Evolutionary conservation across 2,113 vertebrate genomes (phyloP).

Genomic region (Salminus brasiliensis): DNA sequence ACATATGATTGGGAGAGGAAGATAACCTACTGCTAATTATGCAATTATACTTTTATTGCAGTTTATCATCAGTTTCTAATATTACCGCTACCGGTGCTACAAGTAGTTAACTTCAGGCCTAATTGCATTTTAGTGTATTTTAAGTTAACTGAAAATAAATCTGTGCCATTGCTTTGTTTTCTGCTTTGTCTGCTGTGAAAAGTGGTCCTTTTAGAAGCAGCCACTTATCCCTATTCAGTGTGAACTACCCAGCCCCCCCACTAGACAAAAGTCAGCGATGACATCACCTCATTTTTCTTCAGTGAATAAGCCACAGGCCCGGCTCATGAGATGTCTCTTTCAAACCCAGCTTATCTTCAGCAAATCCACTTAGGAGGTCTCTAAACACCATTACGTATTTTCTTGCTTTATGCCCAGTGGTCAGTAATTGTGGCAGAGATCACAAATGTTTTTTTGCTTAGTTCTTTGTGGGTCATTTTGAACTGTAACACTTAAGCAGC

Average conservation of each 20-base stretch:
- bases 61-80: neutral
- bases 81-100: neutral
- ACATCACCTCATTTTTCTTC: constrained; percentile 69
- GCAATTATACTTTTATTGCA: too few relatives aligned
- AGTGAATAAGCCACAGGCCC: constrained; percentile 65
- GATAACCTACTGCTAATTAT: too few relatives aligned
- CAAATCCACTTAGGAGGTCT: constrained; percentile 57
- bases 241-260: constrained; percentile 5
- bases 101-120: neutral
- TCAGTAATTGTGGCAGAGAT: constrained; percentile 1
- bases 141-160: neutral
- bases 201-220: constrained; percentile 36
- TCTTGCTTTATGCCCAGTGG: constrained; percentile 14
- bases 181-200: constrained; percentile 39
- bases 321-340: constrained; percentile 65
- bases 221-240: constrained; percentile 43
- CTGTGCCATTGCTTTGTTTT: neutral
- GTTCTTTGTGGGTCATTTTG: neutral
- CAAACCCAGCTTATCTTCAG: constrained; percentile 68
- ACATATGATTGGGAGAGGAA: too few relatives aligned
- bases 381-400: constrained; percentile 38
- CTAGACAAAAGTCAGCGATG: constrained; percentile 63
- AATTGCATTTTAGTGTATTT: constrained; percentile 1
- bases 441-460: neutral
- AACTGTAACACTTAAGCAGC: neutral